These are phyloP conservation scores for Nomada flava DNA, from an alignment of 2,888 invertebrate species.

Conservation along the genomic window DNA sequence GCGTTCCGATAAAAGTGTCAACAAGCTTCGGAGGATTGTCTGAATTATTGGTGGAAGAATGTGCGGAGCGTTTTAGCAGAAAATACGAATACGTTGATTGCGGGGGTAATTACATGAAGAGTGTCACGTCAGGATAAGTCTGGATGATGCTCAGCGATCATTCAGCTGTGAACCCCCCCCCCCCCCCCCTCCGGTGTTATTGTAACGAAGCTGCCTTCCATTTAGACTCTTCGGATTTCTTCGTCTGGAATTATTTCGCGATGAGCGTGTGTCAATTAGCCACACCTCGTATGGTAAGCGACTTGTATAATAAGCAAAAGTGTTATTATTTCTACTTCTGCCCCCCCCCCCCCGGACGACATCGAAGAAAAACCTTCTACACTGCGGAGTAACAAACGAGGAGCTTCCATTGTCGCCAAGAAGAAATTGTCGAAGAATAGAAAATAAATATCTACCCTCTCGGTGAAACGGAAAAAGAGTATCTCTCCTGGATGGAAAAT, in stretches of 20 bases:
- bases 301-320: background rate
- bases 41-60: slow-evolving; percentile 1
- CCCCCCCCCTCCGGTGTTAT: background rate
- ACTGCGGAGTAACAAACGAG: background rate
- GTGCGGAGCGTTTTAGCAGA: background rate
- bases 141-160: slow-evolving; percentile 4
- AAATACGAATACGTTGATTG: background rate
- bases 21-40: background rate
- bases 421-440: background rate
- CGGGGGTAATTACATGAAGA: background rate
- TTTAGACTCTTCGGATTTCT: slow-evolving; percentile 9
- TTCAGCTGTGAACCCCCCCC: background rate
- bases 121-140: background rate
- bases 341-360: no score
- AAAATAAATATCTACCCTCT: background rate
- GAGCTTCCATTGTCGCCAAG: background rate
- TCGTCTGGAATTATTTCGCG: slow-evolving; percentile 19
- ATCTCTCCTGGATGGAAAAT: no score
- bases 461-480: no score
- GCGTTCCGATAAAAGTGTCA: background rate
- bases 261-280: slow-evolving; percentile 1
- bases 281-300: background rate
- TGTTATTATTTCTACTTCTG: no score
- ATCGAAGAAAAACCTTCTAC: no score
- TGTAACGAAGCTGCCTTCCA: background rate